Conservation (phyloP, 2,797 vertebrate genomes). For the Aeoliscus strigatus region DNA sequence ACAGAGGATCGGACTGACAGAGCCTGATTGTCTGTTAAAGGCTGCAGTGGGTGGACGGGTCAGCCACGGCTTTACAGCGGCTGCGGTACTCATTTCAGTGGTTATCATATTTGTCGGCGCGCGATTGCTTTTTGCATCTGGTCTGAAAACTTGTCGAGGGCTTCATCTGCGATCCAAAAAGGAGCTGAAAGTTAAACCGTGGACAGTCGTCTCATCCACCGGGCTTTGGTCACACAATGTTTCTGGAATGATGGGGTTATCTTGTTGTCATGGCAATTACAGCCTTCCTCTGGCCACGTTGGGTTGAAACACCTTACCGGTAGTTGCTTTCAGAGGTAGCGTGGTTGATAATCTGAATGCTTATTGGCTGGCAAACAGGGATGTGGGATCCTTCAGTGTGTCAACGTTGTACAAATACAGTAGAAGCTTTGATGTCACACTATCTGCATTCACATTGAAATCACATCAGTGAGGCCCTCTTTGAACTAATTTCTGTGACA, state of each 20-base stretch:
- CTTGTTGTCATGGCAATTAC: background rate
- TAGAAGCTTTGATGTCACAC: no score
- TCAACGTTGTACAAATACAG: no score
- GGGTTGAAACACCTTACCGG: no score
- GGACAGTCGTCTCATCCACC: background rate
- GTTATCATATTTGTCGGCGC: slow-evolving; percentile 4
- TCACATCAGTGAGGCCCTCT: no score
- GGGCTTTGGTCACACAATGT: background rate
- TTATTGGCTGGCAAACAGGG: no score
- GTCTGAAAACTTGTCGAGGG: slow-evolving; percentile 8
- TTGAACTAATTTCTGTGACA: no score
- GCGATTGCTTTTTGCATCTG: slow-evolving; percentile 1
- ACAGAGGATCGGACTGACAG: slow-evolving; percentile 22
- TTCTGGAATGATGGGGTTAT: background rate
- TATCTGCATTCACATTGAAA: no score
- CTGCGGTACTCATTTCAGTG: background rate
- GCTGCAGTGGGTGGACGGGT: slow-evolving; percentile 12
- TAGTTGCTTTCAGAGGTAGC: no score
- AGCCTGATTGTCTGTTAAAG: slow-evolving; percentile 32
- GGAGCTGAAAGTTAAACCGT: background rate
- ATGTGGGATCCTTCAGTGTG: no score
- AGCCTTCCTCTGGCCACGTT: no score
- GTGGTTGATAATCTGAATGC: no score
- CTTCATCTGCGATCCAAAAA: background rate
- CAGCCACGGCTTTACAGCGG: background rate